Percentiles rank a stretch among this genome's conserved stretches.
Evolutionary conservation across 1,140 invertebrate genomes (phyloP).

Genomic region (Sycobia sp.): DNA sequence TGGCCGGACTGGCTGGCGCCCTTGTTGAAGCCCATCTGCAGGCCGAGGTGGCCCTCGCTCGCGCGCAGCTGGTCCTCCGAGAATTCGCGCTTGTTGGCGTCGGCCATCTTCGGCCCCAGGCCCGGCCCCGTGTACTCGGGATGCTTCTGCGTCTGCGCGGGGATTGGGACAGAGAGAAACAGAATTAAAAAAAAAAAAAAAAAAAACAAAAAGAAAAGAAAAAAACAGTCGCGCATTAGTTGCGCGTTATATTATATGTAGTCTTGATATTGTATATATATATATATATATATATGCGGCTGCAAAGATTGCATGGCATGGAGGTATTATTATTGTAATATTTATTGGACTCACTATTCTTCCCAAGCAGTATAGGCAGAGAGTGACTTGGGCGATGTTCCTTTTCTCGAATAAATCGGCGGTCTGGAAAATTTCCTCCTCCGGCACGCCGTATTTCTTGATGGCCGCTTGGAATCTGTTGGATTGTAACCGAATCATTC

Average conservation of each 20-base stretch:
- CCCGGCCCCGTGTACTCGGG: conserved; percentile 88
- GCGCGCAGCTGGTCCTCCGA: conserved; percentile 93
- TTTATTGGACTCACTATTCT: conserved; percentile 77
- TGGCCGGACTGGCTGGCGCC: conserved; percentile 84
- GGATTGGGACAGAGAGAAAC: no score
- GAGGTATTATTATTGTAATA: no score
- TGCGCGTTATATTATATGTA: no score
- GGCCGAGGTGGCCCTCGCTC: conserved; percentile 85
- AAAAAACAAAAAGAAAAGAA: not conserved
- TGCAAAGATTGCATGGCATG: no score
- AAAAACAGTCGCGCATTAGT: no score
- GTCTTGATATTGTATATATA: no score
- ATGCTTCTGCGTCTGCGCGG: conserved; percentile 88
- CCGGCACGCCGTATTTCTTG: conserved; percentile 92
- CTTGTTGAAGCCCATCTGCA: conserved; percentile 98
- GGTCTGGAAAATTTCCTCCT: conserved; percentile 98
- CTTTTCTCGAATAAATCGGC: conserved; percentile 95
- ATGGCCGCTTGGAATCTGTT: conserved; percentile 88
- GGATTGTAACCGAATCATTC: no score
- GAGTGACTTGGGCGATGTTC: conserved; percentile 94
- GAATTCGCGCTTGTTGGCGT: conserved; percentile 91
- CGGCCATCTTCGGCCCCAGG: conserved; percentile 92
- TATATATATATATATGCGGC: no score
- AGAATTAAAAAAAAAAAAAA: conserved; percentile 13
- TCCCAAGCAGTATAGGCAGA: conserved; percentile 86